Base-by-base conservation (phyloP, 2,888 invertebrate genomes). In the Lydus trimaculatus region DNA sequence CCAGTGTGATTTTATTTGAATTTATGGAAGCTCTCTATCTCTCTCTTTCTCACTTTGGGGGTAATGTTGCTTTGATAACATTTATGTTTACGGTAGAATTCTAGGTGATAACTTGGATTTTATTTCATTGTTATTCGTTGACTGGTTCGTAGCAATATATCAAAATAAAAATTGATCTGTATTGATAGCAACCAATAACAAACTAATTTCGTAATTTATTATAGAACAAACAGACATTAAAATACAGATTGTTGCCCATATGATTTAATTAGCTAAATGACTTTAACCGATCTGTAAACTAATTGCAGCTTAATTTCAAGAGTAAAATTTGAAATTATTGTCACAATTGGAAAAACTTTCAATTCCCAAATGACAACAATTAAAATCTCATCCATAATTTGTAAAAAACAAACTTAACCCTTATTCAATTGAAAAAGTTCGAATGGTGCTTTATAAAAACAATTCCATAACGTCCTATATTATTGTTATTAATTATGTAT, bases 1-100 rank as follows among this genome's bases (percentile, higher is more conserved):
- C 13, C 56, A 65, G 52, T 48, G 59, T 52, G 64, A 72, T 69
- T 75, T 72, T 68, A 75, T 74, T 61, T 69, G 65, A 73, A 75
- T 75, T 74, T 75, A 74, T 72, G 69, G 71, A 13, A 66, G 66
- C 67, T 66, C 61, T 64, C 69, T 17, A 5, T 8, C 17, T 13
- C 15, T 36, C 33, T 33, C 33, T 33, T 11, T 33, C 33, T 11
- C 33, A 33, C 33, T 15, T 1, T 48, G 20, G 20, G 20, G 8
- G 67, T 58, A 43, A 20, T 65, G 61, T 61, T 61, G 64, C 69
- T 71, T 71, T 63, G 65, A 71, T 71, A 71, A 71, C 65, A 65
- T 71, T 65, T 61, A 60, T 64, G 66, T 68, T 69, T 71, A 43
- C 61, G 52, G 65, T 64, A 48, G 61, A 60, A 33, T 31, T 17